phyloP scores from a whole-genome alignment of 2,888 invertebrate species.

The Cabera pusaria region DNA sequence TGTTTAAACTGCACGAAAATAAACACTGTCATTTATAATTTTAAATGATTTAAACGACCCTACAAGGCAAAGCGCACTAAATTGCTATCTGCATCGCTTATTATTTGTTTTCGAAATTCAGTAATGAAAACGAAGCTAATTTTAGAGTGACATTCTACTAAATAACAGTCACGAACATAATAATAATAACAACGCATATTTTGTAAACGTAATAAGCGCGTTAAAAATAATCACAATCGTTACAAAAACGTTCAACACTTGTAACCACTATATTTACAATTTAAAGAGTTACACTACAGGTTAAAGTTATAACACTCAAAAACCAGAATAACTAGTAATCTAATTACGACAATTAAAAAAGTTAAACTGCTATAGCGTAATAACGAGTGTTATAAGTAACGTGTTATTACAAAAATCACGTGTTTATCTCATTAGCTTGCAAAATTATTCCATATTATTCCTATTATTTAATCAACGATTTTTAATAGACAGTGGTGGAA shows the following conservation, averaged over 20 bases:
- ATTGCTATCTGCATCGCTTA: no score
- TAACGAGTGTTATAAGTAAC: conserved; percentile 14
- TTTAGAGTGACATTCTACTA: no score
- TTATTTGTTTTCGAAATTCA: no score
- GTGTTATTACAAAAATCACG: conserved; percentile 11
- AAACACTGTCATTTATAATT: no score
- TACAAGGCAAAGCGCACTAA: no score
- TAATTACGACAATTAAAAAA: conserved; percentile 13
- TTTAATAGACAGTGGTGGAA: no score
- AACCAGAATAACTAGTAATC: conserved; percentile 13
- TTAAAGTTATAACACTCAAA: background rate
- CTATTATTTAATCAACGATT: conserved; percentile 11
- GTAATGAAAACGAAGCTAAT: no score
- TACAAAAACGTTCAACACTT: conserved; percentile 4
- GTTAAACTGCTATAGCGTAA: conserved; percentile 12
- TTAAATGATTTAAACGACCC: no score
- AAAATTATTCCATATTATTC: conserved; percentile 7
- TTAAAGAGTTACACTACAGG: no score
- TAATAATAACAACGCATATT: no score
- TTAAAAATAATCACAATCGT: conserved; percentile 1
- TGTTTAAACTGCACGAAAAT: no score
- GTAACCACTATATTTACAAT: conserved; percentile 1
- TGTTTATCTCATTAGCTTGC: conserved; percentile 9
- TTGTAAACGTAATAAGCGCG: background rate
- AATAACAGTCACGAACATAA: no score